These are phyloP conservation scores for Diprion similis DNA, from an alignment of 1,140 invertebrate genomes.

Conservation along the genomic window DNA sequence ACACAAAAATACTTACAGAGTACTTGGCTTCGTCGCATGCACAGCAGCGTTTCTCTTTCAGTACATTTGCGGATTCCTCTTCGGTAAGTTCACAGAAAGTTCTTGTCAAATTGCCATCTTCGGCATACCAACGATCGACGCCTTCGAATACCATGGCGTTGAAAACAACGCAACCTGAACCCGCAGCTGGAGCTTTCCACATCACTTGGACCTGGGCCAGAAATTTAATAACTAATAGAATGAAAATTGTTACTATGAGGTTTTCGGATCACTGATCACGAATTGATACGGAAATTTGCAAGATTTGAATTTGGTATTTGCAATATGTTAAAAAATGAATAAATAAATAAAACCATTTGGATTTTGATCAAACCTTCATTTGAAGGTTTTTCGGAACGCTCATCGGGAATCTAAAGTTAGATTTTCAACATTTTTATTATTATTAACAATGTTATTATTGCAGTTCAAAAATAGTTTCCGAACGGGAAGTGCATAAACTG, in stretches of 20 bases:
- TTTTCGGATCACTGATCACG: no score
- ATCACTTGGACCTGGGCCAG: conserved; percentile 73
- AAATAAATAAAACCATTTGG: no score
- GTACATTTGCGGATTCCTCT: conserved; percentile 59
- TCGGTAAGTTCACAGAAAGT: conserved; percentile 82
- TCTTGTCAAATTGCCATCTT: conserved; percentile 83
- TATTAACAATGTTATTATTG: no score
- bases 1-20: conserved; percentile 65
- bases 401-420: no score
- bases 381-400: no score
- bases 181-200: conserved; percentile 86
- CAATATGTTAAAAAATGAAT: no score
- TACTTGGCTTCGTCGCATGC: conserved; percentile 93
- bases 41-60: conserved; percentile 70
- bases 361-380: no score
- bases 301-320: no score
- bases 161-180: conserved; percentile 82
- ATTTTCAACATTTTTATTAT: no score
- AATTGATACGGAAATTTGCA: no score
- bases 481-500: no score
- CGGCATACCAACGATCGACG: conserved; percentile 84
- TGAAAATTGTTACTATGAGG: not conserved
- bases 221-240: not conserved
- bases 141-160: conserved; percentile 91
- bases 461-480: no score